Evolutionary conservation across 2,888 invertebrate species (phyloP), one percentile per base, ranked within the genome.

Genomic region (Pheosia tremula): DNA sequence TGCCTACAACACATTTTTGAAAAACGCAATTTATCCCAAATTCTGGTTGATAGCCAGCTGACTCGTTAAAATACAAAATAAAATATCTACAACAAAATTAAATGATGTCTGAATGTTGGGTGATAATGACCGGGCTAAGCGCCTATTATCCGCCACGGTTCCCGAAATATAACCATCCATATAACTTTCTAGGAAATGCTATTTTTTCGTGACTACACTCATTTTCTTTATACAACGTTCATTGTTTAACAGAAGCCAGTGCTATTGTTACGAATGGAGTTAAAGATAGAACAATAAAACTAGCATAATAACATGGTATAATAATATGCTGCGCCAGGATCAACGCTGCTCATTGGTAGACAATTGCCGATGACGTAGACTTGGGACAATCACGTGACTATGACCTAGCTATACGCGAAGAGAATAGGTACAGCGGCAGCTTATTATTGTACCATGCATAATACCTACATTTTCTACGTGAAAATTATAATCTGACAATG

Each of bases 101-200:
- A 60, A 68, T 74, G 56, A 71, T 68, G 49, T 58, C 53, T 61
- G 64, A 70, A 69, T 69, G 65, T 67, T 71, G 61, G 64, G 64
- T 69, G 74, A 74, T 79, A 81, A 79, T 71, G 67, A 74, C 69
- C 71, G 58, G 71, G 63, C 66, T 69, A 66, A 77, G 69, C 55
- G 60, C 67, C 64, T 77, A 74, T 77, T 79, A 78, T 75, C 78
- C 71, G 60, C 63, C 68, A 67, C 74, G 62, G 59, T 59, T 79
- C 78, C 74, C 68, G 59, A 84, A 85, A 84, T 84, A 84, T 66
- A 72, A 60, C 69, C 69, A 69, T 71, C 62, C 61, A 68, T 63
- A 63, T 58, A 62, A 71, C 61, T 64, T 77, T 79, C 72, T 72
- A 62, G 59, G 74, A 72, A 79, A 81, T 64, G 66, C 68, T 58